Evolutionary conservation across 1,140 invertebrate genomes (phyloP), one percentile per base, ranked within the genome.

Genomic region (Dufourea novaeangliae): DNA sequence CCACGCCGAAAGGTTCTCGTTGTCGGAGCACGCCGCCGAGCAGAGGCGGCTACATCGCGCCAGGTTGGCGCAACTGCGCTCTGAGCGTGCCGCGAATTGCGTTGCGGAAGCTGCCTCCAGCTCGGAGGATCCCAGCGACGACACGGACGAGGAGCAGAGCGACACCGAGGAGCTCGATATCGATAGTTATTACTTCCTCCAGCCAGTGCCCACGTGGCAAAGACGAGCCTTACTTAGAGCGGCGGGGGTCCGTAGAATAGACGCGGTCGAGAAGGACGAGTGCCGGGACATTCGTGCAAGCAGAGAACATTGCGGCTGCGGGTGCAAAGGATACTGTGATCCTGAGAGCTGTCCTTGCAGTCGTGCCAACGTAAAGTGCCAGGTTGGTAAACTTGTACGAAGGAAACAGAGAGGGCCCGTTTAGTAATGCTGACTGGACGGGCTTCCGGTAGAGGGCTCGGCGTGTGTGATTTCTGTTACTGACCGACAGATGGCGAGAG

Each of bases 321-420:
- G 96, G 22, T 99, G 98, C 91, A 97, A 98, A 92, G 96, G 97
- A 52, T 96, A 96, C 86, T 99, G 98, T 93, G 97, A 99, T 93
- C 98, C 98, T 0, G 97, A 98, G 86, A 98, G 95, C 25, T 99
- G 98, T 92, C 95, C 96, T 34, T 99, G 98, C 92, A 97, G 97
- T 89, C 94, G 97, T 89, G 97, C 97, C 62, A 98, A 98, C 34
- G 99, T 99, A 76, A 98, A 99, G 93, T 99, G 98, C 90, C 98
- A 98, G 94, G 95, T 95, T 52, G 8, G 75, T 71, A 27, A 20
- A n/a, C 32, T 34, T 2, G 8, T 20, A 52, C 10, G 12, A 12
- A 7, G 46, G 1, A 50, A n/a, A 46, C 44, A 2, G 17, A 46
- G 12, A 46, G n/a, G n/a, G n/a, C n/a, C n/a, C n/a, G n/a, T n/a